Evolutionary conservation across 1,140 invertebrate genomes (phyloP).

Genomic region (Brachionus rotundiformis): DNA sequence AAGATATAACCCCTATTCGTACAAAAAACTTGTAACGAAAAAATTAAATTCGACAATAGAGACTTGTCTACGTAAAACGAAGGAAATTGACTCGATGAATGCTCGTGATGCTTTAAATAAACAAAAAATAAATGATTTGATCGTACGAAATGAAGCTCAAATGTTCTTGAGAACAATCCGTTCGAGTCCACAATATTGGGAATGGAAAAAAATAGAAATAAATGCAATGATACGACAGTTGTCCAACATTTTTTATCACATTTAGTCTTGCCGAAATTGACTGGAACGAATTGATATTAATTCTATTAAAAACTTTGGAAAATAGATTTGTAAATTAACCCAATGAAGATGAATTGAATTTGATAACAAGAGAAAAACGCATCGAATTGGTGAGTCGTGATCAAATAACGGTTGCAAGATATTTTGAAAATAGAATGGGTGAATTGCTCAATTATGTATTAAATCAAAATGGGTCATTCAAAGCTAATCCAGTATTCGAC

Average conservation of each 20-base stretch:
- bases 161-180: background rate
- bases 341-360: background rate
- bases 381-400: background rate
- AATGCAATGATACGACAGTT: slow-evolving; percentile 1
- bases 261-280: background rate
- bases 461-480: background rate
- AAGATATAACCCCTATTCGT: background rate
- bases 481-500: background rate
- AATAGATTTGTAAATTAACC: background rate
- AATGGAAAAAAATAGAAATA: slow-evolving; percentile 12
- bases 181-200: slow-evolving; percentile 35
- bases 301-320: background rate
- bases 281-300: background rate
- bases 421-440: slow-evolving; percentile 7
- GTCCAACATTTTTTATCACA: background rate
- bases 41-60: background rate
- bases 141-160: background rate
- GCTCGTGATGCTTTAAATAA: background rate
- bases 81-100: background rate
- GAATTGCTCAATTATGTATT: background rate
- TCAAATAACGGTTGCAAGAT: slow-evolving; percentile 3
- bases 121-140: slow-evolving; percentile 1
- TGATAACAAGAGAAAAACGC: background rate
- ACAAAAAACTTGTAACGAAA: slow-evolving; percentile 24
- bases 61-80: background rate